A percentile compares a stretch with the other conserved stretches of the same genome.
Evolutionary conservation across 2,888 invertebrate genomes (phyloP).

Genomic region (Lypha dubia): DNA sequence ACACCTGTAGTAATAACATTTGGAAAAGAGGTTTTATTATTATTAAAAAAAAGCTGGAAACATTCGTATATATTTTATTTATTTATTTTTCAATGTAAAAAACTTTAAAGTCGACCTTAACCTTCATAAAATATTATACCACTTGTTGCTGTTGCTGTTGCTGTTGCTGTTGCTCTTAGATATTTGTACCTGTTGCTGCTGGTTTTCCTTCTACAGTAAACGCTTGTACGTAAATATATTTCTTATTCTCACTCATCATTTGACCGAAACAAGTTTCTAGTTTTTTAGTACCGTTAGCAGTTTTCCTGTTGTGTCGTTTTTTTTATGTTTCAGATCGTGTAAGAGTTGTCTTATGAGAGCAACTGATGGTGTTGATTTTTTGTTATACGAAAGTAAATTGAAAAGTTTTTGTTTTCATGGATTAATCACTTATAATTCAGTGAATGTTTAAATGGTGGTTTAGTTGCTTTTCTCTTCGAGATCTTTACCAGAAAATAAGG

Average conservation of each 20-base stretch:
- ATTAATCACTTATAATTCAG: too few species aligned
- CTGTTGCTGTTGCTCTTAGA: neutral
- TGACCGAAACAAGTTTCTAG: slow-evolving; percentile 65
- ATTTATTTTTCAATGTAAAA: neutral
- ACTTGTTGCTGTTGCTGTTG: slow-evolving; percentile 3
- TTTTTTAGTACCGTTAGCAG: slow-evolving; percentile 65
- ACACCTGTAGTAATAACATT: too few species aligned
- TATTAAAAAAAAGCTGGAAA: too few species aligned
- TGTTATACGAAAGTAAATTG: neutral
- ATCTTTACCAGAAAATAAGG: too few species aligned
- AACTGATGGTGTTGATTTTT: neutral
- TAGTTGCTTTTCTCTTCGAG: too few species aligned
- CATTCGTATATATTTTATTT: too few species aligned
- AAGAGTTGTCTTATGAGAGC: neutral
- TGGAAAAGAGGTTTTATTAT: too few species aligned
- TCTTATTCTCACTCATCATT: slow-evolving; percentile 49
- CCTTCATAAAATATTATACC: neutral
- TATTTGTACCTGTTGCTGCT: neutral
- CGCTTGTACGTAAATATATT: neutral
- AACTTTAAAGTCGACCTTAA: slow-evolving; percentile 28
- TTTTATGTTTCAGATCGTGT: slow-evolving; percentile 1
- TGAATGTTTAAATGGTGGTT: too few species aligned
- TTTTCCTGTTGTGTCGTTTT: slow-evolving; percentile 63
- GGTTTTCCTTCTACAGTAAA: neutral
- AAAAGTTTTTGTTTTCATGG: neutral